These are phyloP conservation scores for Scophthalmus maximus DNA, from an alignment of 2,113 vertebrate genomes.

Conservation along the genomic window DNA sequence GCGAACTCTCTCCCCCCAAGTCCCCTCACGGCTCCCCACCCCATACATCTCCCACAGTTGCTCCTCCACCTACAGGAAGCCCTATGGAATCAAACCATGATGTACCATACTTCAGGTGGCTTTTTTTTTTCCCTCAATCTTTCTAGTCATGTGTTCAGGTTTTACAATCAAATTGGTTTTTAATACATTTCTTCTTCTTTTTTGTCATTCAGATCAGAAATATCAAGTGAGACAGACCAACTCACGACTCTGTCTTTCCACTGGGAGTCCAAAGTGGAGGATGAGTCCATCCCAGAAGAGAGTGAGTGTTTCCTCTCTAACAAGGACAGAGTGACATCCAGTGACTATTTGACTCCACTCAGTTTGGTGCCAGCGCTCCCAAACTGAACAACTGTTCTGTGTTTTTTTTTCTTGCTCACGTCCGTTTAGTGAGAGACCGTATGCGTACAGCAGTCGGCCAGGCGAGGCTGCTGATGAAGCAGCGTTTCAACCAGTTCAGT, in stretches of 20 bases:
- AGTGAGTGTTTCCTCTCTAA: too few relatives aligned
- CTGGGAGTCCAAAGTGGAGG: slow-evolving; percentile 87
- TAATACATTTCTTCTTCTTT: rapidly evolving
- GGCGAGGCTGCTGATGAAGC: slow-evolving; percentile 90
- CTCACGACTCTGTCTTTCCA: slow-evolving; percentile 79
- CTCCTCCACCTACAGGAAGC: slow-evolving; percentile 2
- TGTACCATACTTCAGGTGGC: slow-evolving; percentile 81
- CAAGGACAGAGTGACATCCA: too few relatives aligned
- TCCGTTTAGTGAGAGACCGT: slow-evolving; percentile 86
- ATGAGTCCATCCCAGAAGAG: slow-evolving; percentile 90
- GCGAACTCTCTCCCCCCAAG: slow-evolving; percentile 1
- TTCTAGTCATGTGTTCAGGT: background rate
- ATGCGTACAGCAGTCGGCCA: slow-evolving; percentile 91
- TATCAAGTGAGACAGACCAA: slow-evolving; percentile 83
- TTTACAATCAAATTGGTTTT: background rate
- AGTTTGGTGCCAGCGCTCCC: background rate
- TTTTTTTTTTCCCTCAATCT: background rate
- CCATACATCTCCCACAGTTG: background rate
- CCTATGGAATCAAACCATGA: slow-evolving; percentile 69
- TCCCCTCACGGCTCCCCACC: slow-evolving; percentile 22
- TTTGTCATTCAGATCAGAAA: slow-evolving; percentile 78
- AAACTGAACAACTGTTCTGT: background rate
- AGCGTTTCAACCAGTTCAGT: slow-evolving; percentile 93
- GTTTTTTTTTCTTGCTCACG: background rate
- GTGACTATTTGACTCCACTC: too few relatives aligned